These are phyloP conservation scores for Volucella inanis DNA, from an alignment of 2,888 invertebrate species.

Conservation along the genomic window DNA sequence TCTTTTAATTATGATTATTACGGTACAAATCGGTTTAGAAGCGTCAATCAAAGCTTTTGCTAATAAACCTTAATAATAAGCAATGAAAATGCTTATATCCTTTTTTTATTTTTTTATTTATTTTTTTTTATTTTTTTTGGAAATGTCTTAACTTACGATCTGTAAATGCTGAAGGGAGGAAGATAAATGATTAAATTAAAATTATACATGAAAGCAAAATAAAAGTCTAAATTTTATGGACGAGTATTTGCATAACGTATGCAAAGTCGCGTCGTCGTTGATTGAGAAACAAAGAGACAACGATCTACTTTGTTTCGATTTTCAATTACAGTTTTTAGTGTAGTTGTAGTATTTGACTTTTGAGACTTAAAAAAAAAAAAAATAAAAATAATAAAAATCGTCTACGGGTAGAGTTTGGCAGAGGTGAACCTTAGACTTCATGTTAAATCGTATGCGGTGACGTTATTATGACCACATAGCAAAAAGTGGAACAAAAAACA, in stretches of 20 bases:
- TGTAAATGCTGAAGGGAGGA: slow-evolving; percentile 69
- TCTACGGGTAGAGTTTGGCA: slow-evolving; percentile 24
- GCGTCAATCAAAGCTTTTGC: slow-evolving; percentile 42
- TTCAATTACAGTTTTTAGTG: background rate
- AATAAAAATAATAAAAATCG: slow-evolving; percentile 10
- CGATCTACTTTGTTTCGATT: slow-evolving; percentile 25
- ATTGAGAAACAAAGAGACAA: slow-evolving; percentile 18
- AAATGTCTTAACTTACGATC: slow-evolving; percentile 62
- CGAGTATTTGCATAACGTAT: slow-evolving; percentile 25
- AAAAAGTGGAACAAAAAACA: slow-evolving; percentile 43
- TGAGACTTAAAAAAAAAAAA: slow-evolving; percentile 21
- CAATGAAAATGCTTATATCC: slow-evolving; percentile 24
- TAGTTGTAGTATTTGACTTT: background rate
- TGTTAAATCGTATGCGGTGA: slow-evolving; percentile 44
- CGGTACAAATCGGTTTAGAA: slow-evolving; percentile 63
- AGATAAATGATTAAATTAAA: slow-evolving; percentile 62
- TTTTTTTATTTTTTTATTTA: slow-evolving; percentile 13
- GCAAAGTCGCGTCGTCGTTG: slow-evolving; percentile 19
- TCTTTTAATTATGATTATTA: background rate
- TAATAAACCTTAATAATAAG: slow-evolving; percentile 66
- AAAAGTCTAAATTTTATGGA: slow-evolving; percentile 24
- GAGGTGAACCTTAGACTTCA: slow-evolving; percentile 43
- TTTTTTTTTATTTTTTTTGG: slow-evolving; percentile 29
- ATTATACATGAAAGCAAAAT: slow-evolving; percentile 18
- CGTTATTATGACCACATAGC: background rate